A percentile compares a stretch with the other conserved stretches of the same genome.
These are phyloP conservation scores for Agrochola lychnidis DNA, from an alignment of 2,888 invertebrate genomes.

Conservation along the genomic window DNA sequence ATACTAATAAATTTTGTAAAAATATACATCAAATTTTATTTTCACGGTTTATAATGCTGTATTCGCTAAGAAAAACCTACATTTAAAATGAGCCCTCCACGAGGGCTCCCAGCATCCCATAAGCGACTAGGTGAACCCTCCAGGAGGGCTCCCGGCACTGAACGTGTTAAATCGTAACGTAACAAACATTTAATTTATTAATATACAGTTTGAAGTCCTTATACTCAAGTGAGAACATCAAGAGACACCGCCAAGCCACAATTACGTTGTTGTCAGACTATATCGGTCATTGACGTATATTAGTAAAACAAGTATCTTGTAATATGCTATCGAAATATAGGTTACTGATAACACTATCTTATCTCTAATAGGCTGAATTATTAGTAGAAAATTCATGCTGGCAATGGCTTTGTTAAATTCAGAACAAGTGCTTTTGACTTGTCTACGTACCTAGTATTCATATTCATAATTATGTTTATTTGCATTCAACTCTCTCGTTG, in stretches of 20 bases:
- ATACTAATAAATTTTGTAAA: too few relatives aligned
- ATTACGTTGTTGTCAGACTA: constrained; percentile 8
- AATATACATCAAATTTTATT: too few relatives aligned
- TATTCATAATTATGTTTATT: too few relatives aligned
- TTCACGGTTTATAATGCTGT: too few relatives aligned
- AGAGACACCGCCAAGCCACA: constrained; percentile 32
- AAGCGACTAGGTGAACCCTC: too few relatives aligned
- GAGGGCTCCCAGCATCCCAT: too few relatives aligned
- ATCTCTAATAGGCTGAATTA: constrained; percentile 40
- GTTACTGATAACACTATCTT: constrained; percentile 57
- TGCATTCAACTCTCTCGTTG: too few relatives aligned
- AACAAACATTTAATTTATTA: not conserved
- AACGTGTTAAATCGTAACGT: not conserved
- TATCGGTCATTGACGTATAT: constrained; percentile 58
- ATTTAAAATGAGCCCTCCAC: too few relatives aligned
- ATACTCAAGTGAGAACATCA: constrained; percentile 35
- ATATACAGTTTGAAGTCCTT: not conserved
- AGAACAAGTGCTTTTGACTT: constrained; percentile 5
- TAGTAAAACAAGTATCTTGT: constrained; percentile 46
- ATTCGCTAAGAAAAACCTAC: too few relatives aligned
- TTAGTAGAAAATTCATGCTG: constrained; percentile 31
- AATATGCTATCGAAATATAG: constrained; percentile 55
- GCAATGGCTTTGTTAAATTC: constrained; percentile 15
- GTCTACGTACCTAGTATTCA: not conserved
- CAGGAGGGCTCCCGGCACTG: too few relatives aligned